A percentile compares a stretch with the other conserved stretches of the same genome.
Conservation (phyloP, 1,140 invertebrate species). For the Lutraria rhynchaena region DNA sequence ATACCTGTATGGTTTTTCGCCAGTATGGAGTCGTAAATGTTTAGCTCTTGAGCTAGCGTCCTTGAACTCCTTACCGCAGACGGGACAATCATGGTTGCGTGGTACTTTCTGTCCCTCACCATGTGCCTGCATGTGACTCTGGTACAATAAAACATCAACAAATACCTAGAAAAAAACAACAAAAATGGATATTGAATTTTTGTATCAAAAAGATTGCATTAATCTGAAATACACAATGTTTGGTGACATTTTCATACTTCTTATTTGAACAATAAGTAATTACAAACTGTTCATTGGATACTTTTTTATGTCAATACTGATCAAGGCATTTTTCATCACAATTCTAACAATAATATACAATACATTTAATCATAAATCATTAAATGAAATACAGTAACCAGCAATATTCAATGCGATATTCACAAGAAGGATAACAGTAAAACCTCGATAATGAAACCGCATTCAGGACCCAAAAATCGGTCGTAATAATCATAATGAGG, state of each 20-base stretch:
- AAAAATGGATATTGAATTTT: not conserved
- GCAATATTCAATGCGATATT: too few relatives aligned
- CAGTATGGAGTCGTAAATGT: slow-evolving; percentile 86
- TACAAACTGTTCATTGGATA: too few relatives aligned
- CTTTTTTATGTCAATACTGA: too few relatives aligned
- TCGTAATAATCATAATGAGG: too few relatives aligned
- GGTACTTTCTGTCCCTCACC: slow-evolving; percentile 28
- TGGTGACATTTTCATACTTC: not conserved
- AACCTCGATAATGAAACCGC: too few relatives aligned
- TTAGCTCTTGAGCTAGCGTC: slow-evolving; percentile 58
- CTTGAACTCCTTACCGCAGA: slow-evolving; percentile 54
- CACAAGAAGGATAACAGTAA: too few relatives aligned
- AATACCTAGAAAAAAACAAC: slow-evolving; percentile 23
- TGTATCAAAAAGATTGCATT: not conserved
- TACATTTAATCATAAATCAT: not conserved
- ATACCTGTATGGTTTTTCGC: slow-evolving; percentile 92
- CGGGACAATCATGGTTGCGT: slow-evolving; percentile 54
- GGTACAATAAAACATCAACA: slow-evolving; percentile 36
- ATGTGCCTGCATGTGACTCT: slow-evolving; percentile 52
- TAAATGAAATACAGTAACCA: too few relatives aligned
- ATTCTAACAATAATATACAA: not conserved
- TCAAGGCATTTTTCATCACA: too few relatives aligned
- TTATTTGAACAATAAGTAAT: too few relatives aligned
- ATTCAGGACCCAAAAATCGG: too few relatives aligned
- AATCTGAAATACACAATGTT: not conserved